Evolutionary conservation across 2,888 invertebrate species (phyloP).

Genomic region (Venustoraphidia nigricollis): DNA sequence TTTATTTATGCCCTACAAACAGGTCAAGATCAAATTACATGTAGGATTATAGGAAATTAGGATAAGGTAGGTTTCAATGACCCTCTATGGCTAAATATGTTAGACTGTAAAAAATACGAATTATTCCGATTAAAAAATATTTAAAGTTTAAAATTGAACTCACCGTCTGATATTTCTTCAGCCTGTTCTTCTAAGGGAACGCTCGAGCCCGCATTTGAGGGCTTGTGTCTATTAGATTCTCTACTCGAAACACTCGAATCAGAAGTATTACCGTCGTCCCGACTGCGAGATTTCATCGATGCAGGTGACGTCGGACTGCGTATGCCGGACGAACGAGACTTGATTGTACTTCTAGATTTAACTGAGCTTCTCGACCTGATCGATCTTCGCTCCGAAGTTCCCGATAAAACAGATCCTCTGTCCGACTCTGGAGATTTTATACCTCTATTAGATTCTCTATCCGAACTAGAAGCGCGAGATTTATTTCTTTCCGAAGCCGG

Average conservation of each 20-base stretch:
- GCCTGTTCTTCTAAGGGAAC: constrained; percentile 22
- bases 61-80: no score
- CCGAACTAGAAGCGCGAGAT: no score
- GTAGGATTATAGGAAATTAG: no score
- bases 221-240: constrained; percentile 18
- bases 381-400: neutral
- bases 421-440: constrained; percentile 2
- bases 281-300: constrained; percentile 16
- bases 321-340: constrained; percentile 8
- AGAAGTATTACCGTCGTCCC: constrained; percentile 23
- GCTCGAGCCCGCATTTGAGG: constrained; percentile 13
- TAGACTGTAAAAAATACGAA: no score
- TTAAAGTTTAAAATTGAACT: constrained; percentile 5
- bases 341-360: no score
- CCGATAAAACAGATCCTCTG: neutral
- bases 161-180: constrained; percentile 50
- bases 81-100: no score
- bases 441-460: neutral
- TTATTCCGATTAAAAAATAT: no score
- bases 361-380: neutral
- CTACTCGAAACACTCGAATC: constrained; percentile 25
- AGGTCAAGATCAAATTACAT: no score
- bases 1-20: no score
- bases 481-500: neutral
- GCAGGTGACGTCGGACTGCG: constrained; percentile 10